Conservation (phyloP, 1,140 invertebrate species). For the Frieseomelitta varia region DNA sequence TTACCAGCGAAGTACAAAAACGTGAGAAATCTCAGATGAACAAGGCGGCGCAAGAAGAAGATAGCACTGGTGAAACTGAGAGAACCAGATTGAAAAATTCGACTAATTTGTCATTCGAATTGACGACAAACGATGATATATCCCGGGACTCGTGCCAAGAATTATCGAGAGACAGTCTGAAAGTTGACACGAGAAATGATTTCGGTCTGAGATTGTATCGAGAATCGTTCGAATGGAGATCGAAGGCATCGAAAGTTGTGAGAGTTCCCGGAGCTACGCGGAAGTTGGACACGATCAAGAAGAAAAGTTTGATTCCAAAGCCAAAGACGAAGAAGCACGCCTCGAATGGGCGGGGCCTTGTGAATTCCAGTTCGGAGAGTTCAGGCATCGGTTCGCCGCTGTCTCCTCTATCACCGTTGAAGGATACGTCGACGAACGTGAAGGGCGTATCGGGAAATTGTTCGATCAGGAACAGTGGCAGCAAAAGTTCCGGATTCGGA, state of each 20-base stretch:
- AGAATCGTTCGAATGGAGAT: constrained; percentile 60
- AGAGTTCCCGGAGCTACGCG: constrained; percentile 12
- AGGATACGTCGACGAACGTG: constrained; percentile 46
- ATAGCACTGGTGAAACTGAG: neutral
- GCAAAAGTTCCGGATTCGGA: constrained; percentile 73
- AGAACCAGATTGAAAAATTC: too few relatives aligned
- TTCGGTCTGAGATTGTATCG: constrained; percentile 68
- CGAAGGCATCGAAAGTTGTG: constrained; percentile 31
- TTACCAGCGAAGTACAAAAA: too few relatives aligned
- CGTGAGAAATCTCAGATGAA: too few relatives aligned
- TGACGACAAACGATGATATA: neutral
- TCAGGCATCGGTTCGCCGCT: constrained; percentile 75
- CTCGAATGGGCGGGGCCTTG: constrained; percentile 52
- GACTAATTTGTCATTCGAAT: neutral
- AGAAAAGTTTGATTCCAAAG: constrained; percentile 64
- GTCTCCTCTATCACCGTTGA: constrained; percentile 74
- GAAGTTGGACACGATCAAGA: constrained; percentile 23
- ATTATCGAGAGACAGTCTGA: constrained; percentile 21
- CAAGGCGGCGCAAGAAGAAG: neutral
- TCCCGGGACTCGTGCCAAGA: too few relatives aligned
- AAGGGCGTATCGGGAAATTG: neutral
- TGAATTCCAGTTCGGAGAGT: constrained; percentile 75
- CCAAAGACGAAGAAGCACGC: constrained; percentile 45
- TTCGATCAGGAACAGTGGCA: constrained; percentile 64
- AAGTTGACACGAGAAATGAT: constrained; percentile 49